Evolutionary conservation across 2,888 invertebrate genomes (phyloP), one percentile per base, ranked within the genome.

Genomic region (Dexiosoma caninum): DNA sequence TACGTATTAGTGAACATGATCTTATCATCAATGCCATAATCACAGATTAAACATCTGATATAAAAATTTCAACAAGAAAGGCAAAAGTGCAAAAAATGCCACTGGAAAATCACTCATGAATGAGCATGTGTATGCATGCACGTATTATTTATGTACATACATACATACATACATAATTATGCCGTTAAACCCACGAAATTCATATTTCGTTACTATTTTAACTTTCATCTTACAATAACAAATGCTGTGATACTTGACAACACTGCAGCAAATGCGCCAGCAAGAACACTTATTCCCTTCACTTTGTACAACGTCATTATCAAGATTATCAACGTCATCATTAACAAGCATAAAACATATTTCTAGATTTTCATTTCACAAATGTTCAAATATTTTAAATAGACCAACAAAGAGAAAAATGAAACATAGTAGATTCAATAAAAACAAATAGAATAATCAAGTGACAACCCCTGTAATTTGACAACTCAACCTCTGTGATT

Each of bases 341-440:
- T 87, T 87, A 88, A 84, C 82, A 84, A 83, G 84, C 85, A 85
- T 85, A 87, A 88, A 89, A 86, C 89, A 89, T 89, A 89, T 89
- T 89, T 81, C 27, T 27, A 66, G n/a, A 53, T 72, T 74, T 66
- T 67, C 42, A 86, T 87, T 83, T 84, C 80, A 84, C 89, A 89
- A 89, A 89, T 89, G 89, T 88, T 89, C 89, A 86, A 87, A 88
- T 88, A 87, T 87, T 82, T 79, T 62, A 69, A 69, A 55, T 57
- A 51, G 66, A 62, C 60, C 71, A 44, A 57, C 67, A 62, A 51
- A 46, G 1, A 71, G 27, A 66, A 27, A 23, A 35, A 2, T 16
- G n/a, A 55, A 44, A 55, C 44, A 72, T 16, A 44, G 35, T 27
- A 27, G 30, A 59, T 37, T 51, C 55, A 49, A 67, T 59, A 40